Evolutionary conservation across 2,113 vertebrate genomes (phyloP), one percentile per base, ranked within the genome.

Genomic region (Naja naja): DNA sequence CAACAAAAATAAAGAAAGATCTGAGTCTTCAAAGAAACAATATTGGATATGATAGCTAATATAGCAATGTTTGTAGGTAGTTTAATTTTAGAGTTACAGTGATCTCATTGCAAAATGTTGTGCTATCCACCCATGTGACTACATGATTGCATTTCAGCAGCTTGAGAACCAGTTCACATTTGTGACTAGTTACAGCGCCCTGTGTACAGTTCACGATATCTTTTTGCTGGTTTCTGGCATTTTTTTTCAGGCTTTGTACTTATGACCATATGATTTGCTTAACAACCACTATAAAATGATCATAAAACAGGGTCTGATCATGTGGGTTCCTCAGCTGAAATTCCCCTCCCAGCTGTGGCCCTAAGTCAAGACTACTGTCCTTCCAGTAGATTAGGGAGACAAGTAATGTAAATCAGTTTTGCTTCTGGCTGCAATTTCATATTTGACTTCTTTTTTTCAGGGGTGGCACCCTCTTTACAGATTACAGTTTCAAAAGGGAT

Each of bases 1-100:
- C 94, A 92, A 94, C 94, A 96, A 97, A 96, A 96, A 95, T 96
- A 94, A 96, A 96, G 92, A 91, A 91, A 94, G 53, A 87, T 91
- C 87, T 94, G 0, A 0, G 9, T 18, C 52, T 55, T 34, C 69
- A 43, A 30, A 12, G 27, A 85, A 85, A 49, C 9, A 56, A 25
- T 8, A 9, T 30, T 56, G 25, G 10, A 20, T 39, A 18, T 49
- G 81, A 34, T 27, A 90, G 43, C 25, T 7, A 60, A 16, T 2
- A 54, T 64, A 64, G 11, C 60, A 64, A 64, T 64, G 60, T 64
- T 64, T 64, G 30, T 64, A 64, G 11, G 10, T n/a, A n/a, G 60
- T 64, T 64, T 30, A 64, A 30, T n/a, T 64, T 64, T 64, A 64
- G 10, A 30, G 58, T 64, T 60, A 60, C 58, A 60, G 25, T 60